Conservation (phyloP, 2,113 vertebrate species). For the Aphyosemion australe region DNA sequence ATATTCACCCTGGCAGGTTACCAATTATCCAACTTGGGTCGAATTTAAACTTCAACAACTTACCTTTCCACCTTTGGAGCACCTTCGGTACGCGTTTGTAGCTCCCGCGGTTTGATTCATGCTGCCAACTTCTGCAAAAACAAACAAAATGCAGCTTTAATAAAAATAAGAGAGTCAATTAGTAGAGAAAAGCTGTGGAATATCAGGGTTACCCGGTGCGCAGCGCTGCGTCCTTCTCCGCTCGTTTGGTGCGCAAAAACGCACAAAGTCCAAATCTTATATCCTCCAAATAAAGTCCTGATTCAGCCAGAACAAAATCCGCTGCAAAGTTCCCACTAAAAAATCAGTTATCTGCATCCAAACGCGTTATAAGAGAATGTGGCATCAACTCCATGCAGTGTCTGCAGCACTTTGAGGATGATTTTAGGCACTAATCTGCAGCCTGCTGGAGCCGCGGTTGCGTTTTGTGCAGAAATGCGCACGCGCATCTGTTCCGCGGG, state of each 20-base stretch:
- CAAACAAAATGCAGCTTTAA: background rate
- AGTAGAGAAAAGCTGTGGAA: background rate
- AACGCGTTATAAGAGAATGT: too few species aligned
- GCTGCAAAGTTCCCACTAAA: constrained; percentile 20
- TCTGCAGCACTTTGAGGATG: constrained; percentile 5
- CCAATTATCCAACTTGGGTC: background rate
- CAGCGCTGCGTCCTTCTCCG: background rate
- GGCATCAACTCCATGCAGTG: too few species aligned
- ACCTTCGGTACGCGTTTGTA: constrained; percentile 76
- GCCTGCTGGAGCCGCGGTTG: constrained; percentile 1
- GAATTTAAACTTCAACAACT: constrained; percentile 14
- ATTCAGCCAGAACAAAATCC: constrained; percentile 23
- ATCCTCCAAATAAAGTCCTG: constrained; percentile 2
- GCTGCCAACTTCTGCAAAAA: constrained; percentile 45
- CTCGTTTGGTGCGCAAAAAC: background rate
- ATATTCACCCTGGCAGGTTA: too few species aligned
- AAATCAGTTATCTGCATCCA: background rate
- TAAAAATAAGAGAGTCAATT: constrained; percentile 1
- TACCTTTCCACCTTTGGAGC: constrained; percentile 81
- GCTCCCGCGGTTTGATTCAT: constrained; percentile 84
- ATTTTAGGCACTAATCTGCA: background rate
- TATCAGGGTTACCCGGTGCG: constrained; percentile 31
- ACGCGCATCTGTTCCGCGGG: constrained; percentile 42
- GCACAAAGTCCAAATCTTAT: background rate
- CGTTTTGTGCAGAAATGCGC: constrained; percentile 42